Percentiles rank a stretch among this genome's conserved stretches.
Conservation (phyloP, 2,888 invertebrate genomes). For the Perithous albicinctus region DNA sequence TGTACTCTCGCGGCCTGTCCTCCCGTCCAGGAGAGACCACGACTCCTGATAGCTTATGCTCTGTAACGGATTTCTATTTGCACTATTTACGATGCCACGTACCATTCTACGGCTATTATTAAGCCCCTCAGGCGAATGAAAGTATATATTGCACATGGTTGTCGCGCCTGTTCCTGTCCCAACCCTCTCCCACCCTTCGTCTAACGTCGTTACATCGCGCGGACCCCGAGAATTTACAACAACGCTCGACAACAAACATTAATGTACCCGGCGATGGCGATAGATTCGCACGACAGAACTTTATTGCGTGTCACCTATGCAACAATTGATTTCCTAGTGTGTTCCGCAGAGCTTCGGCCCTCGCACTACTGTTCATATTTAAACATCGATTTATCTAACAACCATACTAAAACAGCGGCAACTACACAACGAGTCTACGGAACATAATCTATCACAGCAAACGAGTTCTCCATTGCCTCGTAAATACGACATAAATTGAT, state of each 20-base stretch:
- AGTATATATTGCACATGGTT: conserved; percentile 54
- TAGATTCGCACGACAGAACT: conserved; percentile 61
- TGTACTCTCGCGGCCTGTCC: conserved; percentile 54
- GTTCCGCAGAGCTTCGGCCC: not conserved
- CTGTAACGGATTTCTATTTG: conserved; percentile 80
- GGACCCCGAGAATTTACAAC: conserved; percentile 49
- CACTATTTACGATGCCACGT: conserved; percentile 75
- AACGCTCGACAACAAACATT: conserved; percentile 40
- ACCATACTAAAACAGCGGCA: conserved; percentile 5
- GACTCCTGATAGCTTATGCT: conserved; percentile 74
- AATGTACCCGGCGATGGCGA: conserved; percentile 11
- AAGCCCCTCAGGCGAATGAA: conserved; percentile 63
- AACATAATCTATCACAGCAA: conserved; percentile 14
- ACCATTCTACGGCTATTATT: conserved; percentile 67
- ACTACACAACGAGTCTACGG: not conserved
- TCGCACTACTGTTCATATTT: conserved; percentile 38
- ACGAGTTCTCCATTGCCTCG: not conserved
- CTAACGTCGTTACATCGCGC: conserved; percentile 17
- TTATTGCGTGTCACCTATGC: conserved; percentile 60
- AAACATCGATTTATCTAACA: conserved; percentile 46
- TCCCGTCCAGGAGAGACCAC: conserved; percentile 47
- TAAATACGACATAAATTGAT: conserved; percentile 9
- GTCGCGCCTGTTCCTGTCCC: conserved; percentile 42
- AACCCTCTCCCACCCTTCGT: conserved; percentile 33
- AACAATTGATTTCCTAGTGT: conserved; percentile 60